phyloP scores from a whole-genome alignment of 2,113 vertebrate genomes.

The Anolis carolinensis region DNA sequence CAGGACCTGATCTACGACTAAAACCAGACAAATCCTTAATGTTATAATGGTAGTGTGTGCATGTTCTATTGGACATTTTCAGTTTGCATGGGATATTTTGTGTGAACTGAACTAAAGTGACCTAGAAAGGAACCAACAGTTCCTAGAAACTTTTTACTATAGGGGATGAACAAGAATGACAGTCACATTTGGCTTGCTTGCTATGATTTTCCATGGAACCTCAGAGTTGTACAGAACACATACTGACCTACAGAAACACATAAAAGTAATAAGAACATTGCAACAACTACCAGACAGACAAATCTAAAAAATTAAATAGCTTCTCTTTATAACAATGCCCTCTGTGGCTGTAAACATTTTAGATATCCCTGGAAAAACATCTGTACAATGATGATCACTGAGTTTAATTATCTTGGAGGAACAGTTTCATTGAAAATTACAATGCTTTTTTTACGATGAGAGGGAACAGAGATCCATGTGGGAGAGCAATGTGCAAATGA shows the following conservation, averaged over 20 bases:
- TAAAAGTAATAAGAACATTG: slow-evolving; percentile 1
- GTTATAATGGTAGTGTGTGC: background rate
- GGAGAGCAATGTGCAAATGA: slow-evolving; percentile 23
- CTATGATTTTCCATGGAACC: background rate
- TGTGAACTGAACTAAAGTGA: background rate
- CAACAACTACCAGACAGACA: background rate
- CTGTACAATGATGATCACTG: background rate
- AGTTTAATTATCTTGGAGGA: slow-evolving; percentile 34
- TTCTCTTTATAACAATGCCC: background rate
- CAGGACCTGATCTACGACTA: background rate
- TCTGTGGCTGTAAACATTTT: slow-evolving; percentile 41
- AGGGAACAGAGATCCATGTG: background rate
- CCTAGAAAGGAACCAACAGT: background rate
- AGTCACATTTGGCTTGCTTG: background rate
- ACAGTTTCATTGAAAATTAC: slow-evolving; percentile 31
- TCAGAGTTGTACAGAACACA: background rate
- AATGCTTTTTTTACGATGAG: slow-evolving; percentile 26
- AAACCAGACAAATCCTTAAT: background rate
- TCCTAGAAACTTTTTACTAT: background rate
- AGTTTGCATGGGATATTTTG: background rate
- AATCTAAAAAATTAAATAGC: fast-evolving
- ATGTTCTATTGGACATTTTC: background rate
- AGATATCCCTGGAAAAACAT: slow-evolving; percentile 6
- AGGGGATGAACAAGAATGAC: background rate
- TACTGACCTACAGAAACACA: background rate